A percentile compares a stretch with the other conserved stretches of the same genome.
Evolutionary conservation across 1,140 invertebrate genomes (phyloP).

Genomic region (Atta colombica): DNA sequence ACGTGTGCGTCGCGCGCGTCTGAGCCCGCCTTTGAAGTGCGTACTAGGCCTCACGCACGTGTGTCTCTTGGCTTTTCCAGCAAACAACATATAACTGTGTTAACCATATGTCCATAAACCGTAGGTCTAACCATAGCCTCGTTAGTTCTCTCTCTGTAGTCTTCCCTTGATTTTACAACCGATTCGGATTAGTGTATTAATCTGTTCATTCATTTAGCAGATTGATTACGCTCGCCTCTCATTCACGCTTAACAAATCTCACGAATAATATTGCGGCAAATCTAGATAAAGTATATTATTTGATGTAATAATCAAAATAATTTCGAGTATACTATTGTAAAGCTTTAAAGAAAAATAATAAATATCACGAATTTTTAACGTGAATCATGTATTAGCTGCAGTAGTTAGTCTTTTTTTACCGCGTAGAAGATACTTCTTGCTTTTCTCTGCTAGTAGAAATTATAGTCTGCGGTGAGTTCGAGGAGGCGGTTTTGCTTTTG

Average conservation of each 20-base stretch:
- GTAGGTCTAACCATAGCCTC: slow-evolving; percentile 67
- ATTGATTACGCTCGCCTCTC: slow-evolving; percentile 26
- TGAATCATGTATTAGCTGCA: not conserved
- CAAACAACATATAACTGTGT: slow-evolving; percentile 64
- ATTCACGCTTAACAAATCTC: not conserved
- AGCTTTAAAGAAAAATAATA: not conserved
- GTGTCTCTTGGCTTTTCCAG: slow-evolving; percentile 55
- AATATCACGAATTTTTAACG: not conserved
- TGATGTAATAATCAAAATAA: not conserved
- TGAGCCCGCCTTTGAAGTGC: slow-evolving; percentile 48
- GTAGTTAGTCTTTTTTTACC: not conserved
- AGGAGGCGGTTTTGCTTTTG: slow-evolving; percentile 71
- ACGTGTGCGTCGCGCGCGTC: slow-evolving; percentile 61
- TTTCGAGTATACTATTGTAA: not conserved
- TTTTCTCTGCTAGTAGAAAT: not conserved
- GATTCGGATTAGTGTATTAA: slow-evolving; percentile 60
- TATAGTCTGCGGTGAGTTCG: not conserved
- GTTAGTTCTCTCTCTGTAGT: slow-evolving; percentile 72
- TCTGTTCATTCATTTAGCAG: slow-evolving; percentile 62
- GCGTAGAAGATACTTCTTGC: not conserved
- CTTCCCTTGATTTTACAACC: slow-evolving; percentile 38
- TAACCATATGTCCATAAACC: slow-evolving; percentile 76
- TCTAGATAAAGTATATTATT: not conserved
- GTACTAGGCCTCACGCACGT: slow-evolving; percentile 57
- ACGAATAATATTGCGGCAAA: not conserved